Conservation (phyloP, 2,113 vertebrate genomes). For the Columbina picui region DNA sequence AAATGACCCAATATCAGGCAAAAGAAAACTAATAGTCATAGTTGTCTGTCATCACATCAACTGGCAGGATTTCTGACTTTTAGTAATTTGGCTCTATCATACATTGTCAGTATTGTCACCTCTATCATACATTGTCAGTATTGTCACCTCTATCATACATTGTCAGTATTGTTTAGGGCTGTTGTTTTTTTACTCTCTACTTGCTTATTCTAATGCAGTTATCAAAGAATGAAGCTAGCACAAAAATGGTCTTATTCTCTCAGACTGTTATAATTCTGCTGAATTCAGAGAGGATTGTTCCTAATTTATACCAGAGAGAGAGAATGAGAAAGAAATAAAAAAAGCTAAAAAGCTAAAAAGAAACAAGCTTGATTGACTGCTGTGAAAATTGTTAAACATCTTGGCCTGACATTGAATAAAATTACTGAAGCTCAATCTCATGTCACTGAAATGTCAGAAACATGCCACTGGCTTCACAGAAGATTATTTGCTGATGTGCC, state of each 20-base stretch:
- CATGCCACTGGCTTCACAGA: not conserved
- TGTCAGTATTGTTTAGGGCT: not conserved
- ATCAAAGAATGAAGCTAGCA: not conserved
- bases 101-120: too few species aligned
- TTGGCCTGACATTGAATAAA: not conserved
- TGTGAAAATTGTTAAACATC: constrained; percentile 28
- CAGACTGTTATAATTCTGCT: not conserved
- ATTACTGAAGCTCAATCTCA: not conserved
- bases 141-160: not conserved
- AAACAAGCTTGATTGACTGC: not conserved
- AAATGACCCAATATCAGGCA: not conserved
- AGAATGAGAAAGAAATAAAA: not conserved
- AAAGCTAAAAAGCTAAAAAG: not conserved
- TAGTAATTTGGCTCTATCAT: not conserved
- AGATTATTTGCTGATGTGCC: not conserved
- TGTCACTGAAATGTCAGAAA: not conserved
- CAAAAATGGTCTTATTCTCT: not conserved
- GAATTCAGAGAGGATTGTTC: not conserved
- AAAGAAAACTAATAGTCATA: not conserved
- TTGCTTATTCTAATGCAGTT: not conserved
- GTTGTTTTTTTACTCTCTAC: not conserved
- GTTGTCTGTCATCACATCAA: not conserved
- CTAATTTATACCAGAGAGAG: not conserved
- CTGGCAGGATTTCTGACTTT: not conserved
- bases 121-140: not conserved